Conservation (phyloP, 2,888 invertebrate species). For the Lasioglossum vierecki region DNA sequence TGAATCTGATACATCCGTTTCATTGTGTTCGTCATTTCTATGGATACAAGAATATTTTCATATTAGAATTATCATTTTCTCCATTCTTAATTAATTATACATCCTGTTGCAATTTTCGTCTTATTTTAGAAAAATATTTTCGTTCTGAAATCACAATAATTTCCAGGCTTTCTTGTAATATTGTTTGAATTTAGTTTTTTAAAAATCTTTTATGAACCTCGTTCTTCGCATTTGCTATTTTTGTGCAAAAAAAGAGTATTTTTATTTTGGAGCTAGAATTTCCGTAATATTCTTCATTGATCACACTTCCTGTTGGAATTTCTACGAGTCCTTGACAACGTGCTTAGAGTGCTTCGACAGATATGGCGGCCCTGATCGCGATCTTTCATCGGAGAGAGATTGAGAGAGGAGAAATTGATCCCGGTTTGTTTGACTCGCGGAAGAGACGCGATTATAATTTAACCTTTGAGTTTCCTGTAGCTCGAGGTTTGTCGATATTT, state of each 20-base stretch:
- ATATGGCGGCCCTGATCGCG: not conserved
- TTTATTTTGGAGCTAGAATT: not conserved
- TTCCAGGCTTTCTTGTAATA: no score
- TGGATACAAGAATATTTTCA: not conserved
- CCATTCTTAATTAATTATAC: not conserved
- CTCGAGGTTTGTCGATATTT: not conserved
- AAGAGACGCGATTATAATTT: conserved; percentile 10
- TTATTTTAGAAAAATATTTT: not conserved
- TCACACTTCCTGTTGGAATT: not conserved
- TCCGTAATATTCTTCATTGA: not conserved
- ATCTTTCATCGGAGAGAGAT: conserved; percentile 4
- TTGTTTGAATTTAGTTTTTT: no score
- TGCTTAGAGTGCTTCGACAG: not conserved
- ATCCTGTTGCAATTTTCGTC: not conserved
- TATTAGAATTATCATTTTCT: not conserved
- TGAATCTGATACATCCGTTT: not conserved
- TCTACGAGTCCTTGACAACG: not conserved
- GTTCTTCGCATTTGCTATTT: not conserved
- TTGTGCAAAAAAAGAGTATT: not conserved
- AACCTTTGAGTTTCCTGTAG: conserved; percentile 6
- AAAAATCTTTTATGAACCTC: not conserved
- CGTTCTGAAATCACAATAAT: not conserved
- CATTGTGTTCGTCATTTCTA: not conserved
- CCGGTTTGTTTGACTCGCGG: conserved; percentile 2
- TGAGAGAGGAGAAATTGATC: conserved; percentile 6